phyloP scores from a whole-genome alignment of 2,888 invertebrate species.

The Diplazon laetatorius region DNA sequence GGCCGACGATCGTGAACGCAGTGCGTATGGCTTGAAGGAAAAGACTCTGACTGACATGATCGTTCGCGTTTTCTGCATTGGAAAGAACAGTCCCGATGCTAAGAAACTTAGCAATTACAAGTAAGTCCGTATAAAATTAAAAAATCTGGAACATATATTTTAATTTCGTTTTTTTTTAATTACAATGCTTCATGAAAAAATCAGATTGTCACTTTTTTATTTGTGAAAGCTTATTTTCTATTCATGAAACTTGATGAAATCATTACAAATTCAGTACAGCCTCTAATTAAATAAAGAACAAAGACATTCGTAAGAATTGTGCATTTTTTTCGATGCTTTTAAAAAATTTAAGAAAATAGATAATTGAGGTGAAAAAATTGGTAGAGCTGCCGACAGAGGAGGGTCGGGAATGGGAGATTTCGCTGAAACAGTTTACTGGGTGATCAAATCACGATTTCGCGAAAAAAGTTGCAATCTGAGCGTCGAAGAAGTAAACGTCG shows the following conservation, averaged over 20 bases:
- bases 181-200: no score
- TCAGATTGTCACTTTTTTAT: no score
- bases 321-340: no score
- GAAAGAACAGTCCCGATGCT: slow-evolving; percentile 86
- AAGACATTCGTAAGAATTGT: no score
- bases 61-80: slow-evolving; percentile 90
- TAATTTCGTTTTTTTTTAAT: no score
- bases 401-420: slow-evolving; percentile 87
- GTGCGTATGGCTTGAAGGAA: slow-evolving; percentile 93
- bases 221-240: no score
- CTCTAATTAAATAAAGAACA: no score
- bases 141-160: slow-evolving; percentile 7
- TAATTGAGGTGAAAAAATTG: background rate
- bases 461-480: slow-evolving; percentile 84
- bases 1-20: slow-evolving; percentile 89
- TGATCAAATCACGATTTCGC: slow-evolving; percentile 85
- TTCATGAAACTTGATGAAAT: no score
- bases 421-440: slow-evolving; percentile 89
- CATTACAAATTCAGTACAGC: no score
- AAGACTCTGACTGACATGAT: slow-evolving; percentile 88
- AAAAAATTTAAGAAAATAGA: no score
- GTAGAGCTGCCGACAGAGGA: slow-evolving; percentile 54
- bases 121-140: slow-evolving; percentile 68
- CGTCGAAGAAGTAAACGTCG: slow-evolving; percentile 88
- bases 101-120: slow-evolving; percentile 84